Conservation (phyloP, 2,888 invertebrate genomes). For the Julus scanicus region DNA sequence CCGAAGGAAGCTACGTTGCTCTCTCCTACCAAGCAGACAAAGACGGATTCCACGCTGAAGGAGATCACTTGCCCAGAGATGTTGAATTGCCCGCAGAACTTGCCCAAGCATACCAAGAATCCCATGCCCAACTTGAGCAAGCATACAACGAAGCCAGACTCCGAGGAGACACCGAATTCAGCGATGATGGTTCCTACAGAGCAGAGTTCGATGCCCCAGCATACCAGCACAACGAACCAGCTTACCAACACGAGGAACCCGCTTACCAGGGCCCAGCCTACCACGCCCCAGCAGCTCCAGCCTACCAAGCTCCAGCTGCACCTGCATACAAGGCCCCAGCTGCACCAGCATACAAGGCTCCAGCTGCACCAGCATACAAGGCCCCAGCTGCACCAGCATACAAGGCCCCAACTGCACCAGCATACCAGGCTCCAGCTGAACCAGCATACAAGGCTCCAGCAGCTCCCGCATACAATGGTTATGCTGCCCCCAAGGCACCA, state of each 20-base stretch:
- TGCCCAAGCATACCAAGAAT: conserved; percentile 51
- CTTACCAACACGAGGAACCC: background rate
- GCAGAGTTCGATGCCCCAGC: conserved; percentile 25
- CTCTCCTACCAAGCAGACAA: conserved; percentile 73
- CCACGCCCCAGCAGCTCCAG: background rate
- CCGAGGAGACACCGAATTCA: conserved; percentile 44
- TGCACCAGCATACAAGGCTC: background rate
- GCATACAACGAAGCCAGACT: conserved; percentile 44
- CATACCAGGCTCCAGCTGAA: background rate
- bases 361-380: background rate
- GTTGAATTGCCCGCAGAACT: conserved; percentile 48
- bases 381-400: background rate
- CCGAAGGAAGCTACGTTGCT: conserved; percentile 72
- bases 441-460: conserved; percentile 15
- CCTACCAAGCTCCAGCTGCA: background rate
- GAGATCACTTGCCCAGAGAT: conserved; percentile 65
- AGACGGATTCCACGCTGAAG: conserved; percentile 81
- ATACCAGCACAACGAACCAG: conserved; percentile 17
- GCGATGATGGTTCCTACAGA: conserved; percentile 48
- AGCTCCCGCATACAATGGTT: background rate
- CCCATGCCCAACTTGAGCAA: conserved; percentile 44
- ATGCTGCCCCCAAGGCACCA: conserved; percentile 36
- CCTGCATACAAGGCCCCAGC: conserved; percentile 28
- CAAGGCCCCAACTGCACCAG: background rate
- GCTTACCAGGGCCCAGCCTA: background rate